Conservation (phyloP, 2,113 vertebrate species). For the Labeo catla region DNA sequence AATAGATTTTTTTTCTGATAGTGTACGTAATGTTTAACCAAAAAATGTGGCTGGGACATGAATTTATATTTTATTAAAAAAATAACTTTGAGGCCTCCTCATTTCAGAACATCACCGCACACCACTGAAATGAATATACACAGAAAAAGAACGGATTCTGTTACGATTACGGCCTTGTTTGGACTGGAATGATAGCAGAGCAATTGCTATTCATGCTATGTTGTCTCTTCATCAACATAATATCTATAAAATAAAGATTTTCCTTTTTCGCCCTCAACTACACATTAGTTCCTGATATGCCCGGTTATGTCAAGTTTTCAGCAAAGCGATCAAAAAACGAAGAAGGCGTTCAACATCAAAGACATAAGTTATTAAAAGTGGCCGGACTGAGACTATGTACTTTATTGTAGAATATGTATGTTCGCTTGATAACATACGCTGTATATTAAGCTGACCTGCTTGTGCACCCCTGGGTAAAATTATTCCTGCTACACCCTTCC, state of each 20-base stretch:
- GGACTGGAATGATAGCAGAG: neutral
- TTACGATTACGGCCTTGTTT: neutral
- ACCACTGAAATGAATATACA: neutral
- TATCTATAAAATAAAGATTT: neutral
- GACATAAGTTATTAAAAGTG: constrained; percentile 67
- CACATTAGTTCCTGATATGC: constrained; percentile 26
- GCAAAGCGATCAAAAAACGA: constrained; percentile 12
- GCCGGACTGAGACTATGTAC: neutral
- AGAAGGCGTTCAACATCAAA: constrained; percentile 45
- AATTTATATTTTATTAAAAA: no score
- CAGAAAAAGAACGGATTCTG: neutral
- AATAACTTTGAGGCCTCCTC: no score
- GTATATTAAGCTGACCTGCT: constrained; percentile 39
- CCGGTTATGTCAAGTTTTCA: constrained; percentile 12
- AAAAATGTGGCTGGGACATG: no score
- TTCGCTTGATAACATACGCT: neutral
- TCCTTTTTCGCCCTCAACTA: neutral
- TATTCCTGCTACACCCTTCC: constrained; percentile 27
- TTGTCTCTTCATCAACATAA: constrained; percentile 1
- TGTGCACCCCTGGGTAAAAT: constrained; percentile 38
- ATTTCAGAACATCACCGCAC: no score
- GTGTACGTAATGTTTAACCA: no score
- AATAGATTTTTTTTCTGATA: no score
- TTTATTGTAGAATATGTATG: constrained; percentile 30
- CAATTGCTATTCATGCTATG: neutral